A percentile compares a stretch with the other conserved stretches of the same genome.
Evolutionary conservation across 1,140 invertebrate genomes (phyloP).

Genomic region (Oryctes rhinoceros): DNA sequence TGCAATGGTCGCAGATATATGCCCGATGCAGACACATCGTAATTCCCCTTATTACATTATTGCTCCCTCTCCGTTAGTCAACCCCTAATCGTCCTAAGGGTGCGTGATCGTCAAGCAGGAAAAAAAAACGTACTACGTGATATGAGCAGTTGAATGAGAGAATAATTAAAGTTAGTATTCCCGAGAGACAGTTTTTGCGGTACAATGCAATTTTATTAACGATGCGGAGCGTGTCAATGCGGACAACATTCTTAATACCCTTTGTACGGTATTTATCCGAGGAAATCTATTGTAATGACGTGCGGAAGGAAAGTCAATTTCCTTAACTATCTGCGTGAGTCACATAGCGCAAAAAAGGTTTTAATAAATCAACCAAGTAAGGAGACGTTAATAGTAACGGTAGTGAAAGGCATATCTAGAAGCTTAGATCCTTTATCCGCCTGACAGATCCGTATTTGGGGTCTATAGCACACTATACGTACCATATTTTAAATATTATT

Average conservation of each 20-base stretch:
- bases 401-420: too few relatives aligned
- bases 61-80: conserved; percentile 23
- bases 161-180: conserved; percentile 35
- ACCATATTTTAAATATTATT: too few relatives aligned
- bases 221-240: neutral
- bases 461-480: too few relatives aligned
- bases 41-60: conserved; percentile 33
- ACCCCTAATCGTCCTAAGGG: conserved; percentile 33
- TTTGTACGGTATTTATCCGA: too few relatives aligned
- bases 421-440: too few relatives aligned
- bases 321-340: too few relatives aligned
- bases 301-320: too few relatives aligned
- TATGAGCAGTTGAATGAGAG: conserved; percentile 14
- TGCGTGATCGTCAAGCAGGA: conserved; percentile 9
- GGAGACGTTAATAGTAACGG: too few relatives aligned
- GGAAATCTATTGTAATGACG: too few relatives aligned
- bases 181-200: conserved; percentile 20
- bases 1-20: neutral
- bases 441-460: too few relatives aligned
- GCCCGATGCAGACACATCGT: neutral
- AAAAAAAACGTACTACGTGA: neutral
- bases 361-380: too few relatives aligned
- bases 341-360: too few relatives aligned
- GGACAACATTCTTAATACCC: neutral
- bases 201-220: conserved; percentile 16